Percentiles rank a stretch among this genome's conserved stretches.
Conservation (phyloP, 2,888 invertebrate species). For the Arge pagana region DNA sequence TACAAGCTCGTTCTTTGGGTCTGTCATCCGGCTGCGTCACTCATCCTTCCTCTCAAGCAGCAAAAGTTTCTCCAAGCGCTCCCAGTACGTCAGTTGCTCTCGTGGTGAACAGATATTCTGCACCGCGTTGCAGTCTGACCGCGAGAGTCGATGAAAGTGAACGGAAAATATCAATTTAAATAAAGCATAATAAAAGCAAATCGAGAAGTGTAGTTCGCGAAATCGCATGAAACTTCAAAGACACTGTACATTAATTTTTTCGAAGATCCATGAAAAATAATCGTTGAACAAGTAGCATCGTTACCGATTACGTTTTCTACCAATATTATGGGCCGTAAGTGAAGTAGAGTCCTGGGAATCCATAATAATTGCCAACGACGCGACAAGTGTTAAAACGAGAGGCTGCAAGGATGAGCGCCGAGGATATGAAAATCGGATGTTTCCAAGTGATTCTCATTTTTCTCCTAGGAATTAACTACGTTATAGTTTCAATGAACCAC, state of each 20-base stretch:
- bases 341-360: too few relatives aligned
- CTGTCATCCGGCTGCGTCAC: slow-evolving; percentile 2
- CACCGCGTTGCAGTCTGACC: background rate
- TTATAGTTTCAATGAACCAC: slow-evolving; percentile 56
- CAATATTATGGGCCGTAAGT: too few relatives aligned
- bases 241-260: too few relatives aligned
- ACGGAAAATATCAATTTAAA: too few relatives aligned
- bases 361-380: too few relatives aligned
- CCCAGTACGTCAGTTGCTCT: slow-evolving; percentile 15
- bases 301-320: too few relatives aligned
- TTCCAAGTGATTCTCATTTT: slow-evolving; percentile 51
- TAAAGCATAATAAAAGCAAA: too few relatives aligned
- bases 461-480: slow-evolving; percentile 52
- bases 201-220: too few relatives aligned
- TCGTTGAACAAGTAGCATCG: too few relatives aligned
- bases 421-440: slow-evolving; percentile 47
- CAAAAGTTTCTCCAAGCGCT: background rate
- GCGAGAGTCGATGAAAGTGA: too few relatives aligned
- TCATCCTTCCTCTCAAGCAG: slow-evolving; percentile 1
- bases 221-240: too few relatives aligned
- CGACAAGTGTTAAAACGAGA: background rate
- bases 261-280: too few relatives aligned
- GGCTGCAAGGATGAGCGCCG: slow-evolving; percentile 42
- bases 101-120: slow-evolving; percentile 11
- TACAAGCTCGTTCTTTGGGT: background rate